These are phyloP conservation scores for Dascyllus trimaculatus DNA, from an alignment of 2,113 vertebrate species.

Conservation along the genomic window DNA sequence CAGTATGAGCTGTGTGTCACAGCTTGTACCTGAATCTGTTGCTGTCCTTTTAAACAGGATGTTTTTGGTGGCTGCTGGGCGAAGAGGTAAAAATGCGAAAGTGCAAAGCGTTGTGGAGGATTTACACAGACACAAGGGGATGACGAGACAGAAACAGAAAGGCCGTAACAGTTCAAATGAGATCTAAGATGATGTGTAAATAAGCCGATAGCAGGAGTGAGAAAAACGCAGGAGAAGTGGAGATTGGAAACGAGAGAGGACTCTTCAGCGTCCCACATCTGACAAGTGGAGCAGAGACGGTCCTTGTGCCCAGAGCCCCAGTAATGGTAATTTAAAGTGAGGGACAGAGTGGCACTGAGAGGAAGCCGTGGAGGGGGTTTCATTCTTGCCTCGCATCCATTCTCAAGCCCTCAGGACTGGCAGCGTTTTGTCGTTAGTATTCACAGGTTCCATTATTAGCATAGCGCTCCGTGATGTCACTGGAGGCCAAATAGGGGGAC, in stretches of 20 bases:
- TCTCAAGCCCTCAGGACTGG: slow-evolving; percentile 53
- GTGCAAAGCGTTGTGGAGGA: background rate
- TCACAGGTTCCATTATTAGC: slow-evolving; percentile 78
- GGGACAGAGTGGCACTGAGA: slow-evolving; percentile 58
- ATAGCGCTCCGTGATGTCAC: slow-evolving; percentile 73
- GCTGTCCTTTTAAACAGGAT: slow-evolving; percentile 15
- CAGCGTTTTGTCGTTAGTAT: slow-evolving; percentile 61
- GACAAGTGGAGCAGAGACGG: slow-evolving; percentile 80
- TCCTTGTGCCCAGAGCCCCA: slow-evolving; percentile 63
- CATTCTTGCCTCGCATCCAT: slow-evolving; percentile 56
- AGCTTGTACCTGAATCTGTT: slow-evolving; percentile 29
- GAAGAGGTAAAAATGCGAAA: slow-evolving; percentile 2
- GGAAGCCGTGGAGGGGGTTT: slow-evolving; percentile 25
- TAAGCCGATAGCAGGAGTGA: slow-evolving; percentile 27
- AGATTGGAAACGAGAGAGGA: slow-evolving; percentile 40
- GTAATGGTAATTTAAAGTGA: slow-evolving; percentile 80
- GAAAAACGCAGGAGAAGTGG: slow-evolving; percentile 22
- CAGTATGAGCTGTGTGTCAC: slow-evolving; percentile 19
- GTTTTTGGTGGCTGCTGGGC: background rate
- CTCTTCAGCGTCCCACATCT: slow-evolving; percentile 73
- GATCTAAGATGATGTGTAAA: slow-evolving; percentile 47
- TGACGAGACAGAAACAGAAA: slow-evolving; percentile 6
- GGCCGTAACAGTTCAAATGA: slow-evolving; percentile 28
- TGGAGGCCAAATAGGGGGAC: slow-evolving; percentile 73
- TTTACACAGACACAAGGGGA: slow-evolving; percentile 5